Base-by-base conservation (phyloP, 2,797 vertebrate species). In the Falco concolor region DNA sequence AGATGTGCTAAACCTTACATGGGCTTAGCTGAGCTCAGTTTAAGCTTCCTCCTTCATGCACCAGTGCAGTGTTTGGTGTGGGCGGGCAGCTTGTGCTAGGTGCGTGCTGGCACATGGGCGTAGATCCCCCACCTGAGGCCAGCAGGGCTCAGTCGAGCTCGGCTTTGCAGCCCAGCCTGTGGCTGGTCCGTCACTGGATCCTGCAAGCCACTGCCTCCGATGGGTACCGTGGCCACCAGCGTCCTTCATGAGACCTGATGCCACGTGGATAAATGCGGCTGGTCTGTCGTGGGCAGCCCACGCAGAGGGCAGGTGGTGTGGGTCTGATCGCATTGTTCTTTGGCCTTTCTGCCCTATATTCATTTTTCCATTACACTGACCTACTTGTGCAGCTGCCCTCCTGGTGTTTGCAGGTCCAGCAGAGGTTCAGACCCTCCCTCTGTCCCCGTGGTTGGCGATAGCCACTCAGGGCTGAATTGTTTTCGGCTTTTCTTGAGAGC, bases 261-360 rank as follows among this genome's bases (percentile, higher is more conserved):
- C 8, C 13, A 1, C 0, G 0, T 4, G 42, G 50, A 17, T 34
- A 9, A 75, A 8, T 8, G 3, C 11, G 2, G 40, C 28, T 3
- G 30, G 6, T 34, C 13, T 28, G 44, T 6, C 32, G 60, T 1
- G 9, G 10, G 28, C 65, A 44, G 47, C 34, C 44, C 10, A 3
- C 4, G 34, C 64, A 56, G 72, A 45, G 44, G 13, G 13, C 47
- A 15, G 12, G 22, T 32, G 40, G 16, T 20, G 52, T 52, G 87
- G 53, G 14, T 32, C 50, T 47, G 65, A 73, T 69, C 40, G 0
- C 12, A 2, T 10, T 4, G 17, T 5, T 27, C 68, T 79, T 69
- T 19, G 38, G 9, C 45, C 76, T 57, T 13, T 42, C 72, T 64
- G 93, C 36, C 78, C 70, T 22, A 6, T 12, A 40, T 25, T 45